Evolutionary conservation across 2,888 invertebrate species (phyloP).

Genomic region (Mechanitis messenoides): DNA sequence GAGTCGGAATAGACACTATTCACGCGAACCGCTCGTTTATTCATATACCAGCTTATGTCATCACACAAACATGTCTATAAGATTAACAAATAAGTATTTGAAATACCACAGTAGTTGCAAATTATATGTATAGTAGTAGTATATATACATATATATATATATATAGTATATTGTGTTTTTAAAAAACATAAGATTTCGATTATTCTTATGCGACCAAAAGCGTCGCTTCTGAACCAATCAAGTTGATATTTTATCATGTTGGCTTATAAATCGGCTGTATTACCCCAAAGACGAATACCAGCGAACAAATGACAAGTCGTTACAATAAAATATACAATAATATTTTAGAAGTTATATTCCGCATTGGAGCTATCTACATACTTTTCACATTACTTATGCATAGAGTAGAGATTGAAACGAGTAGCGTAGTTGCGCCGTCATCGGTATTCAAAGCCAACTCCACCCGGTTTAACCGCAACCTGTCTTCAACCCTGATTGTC

Average conservation of each 20-base stretch:
- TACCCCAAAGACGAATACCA: conserved; percentile 18
- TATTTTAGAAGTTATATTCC: conserved; percentile 67
- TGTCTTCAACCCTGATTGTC: conserved; percentile 60
- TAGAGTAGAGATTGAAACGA: conserved; percentile 75
- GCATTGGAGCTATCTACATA: conserved; percentile 65
- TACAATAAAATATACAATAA: conserved; percentile 67
- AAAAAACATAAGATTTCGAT: neutral
- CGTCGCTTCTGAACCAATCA: neutral
- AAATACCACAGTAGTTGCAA: neutral
- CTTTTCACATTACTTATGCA: conserved; percentile 76
- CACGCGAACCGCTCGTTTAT: conserved; percentile 73
- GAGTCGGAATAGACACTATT: conserved; percentile 66
- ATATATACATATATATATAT: conserved; percentile 14
- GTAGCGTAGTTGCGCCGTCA: conserved; percentile 64
- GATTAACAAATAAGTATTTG: neutral
- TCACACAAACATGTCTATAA: conserved; percentile 11
- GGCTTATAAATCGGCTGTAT: conserved; percentile 18
- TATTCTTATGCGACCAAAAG: conserved; percentile 1
- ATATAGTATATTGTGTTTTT: neutral
- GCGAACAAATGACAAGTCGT: conserved; percentile 56
- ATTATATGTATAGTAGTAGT: conserved; percentile 5
- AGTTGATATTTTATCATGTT: conserved; percentile 8
- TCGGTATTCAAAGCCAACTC: conserved; percentile 66
- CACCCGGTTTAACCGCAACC: conserved; percentile 61
- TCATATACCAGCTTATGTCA: conserved; percentile 37